Evolutionary conservation across 2,113 vertebrate species (phyloP).

Genomic region (Istiophorus platypterus): DNA sequence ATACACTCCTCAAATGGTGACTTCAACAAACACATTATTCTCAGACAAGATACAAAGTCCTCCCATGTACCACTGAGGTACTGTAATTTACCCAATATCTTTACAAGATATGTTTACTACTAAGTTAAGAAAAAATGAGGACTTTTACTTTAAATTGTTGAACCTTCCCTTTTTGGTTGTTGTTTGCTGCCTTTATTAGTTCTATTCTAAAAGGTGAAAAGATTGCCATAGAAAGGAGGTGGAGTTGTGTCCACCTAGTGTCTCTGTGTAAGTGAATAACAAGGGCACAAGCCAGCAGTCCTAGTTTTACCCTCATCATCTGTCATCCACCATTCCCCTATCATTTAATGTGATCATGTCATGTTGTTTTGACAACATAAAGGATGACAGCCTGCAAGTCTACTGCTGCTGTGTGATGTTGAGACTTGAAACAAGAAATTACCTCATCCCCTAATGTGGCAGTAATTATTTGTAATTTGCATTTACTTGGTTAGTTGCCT

Average conservation of each 20-base stretch:
- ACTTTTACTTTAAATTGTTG: background rate
- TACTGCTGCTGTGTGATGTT: no score
- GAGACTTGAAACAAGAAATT: background rate
- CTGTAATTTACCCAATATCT: background rate
- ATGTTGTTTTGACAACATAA: conserved; percentile 12
- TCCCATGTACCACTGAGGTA: no score
- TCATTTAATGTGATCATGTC: conserved; percentile 19
- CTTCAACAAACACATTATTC: no score
- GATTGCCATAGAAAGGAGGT: no score
- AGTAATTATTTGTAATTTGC: background rate
- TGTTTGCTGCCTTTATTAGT: background rate
- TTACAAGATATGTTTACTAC: no score
- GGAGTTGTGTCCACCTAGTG: no score
- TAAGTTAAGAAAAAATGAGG: no score
- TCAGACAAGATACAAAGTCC: no score
- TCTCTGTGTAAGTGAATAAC: background rate
- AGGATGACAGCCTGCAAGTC: background rate
- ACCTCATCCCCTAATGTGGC: background rate
- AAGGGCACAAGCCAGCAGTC: background rate
- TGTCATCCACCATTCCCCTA: conserved; percentile 9
- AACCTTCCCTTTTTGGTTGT: no score
- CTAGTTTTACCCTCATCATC: background rate
- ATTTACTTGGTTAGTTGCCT: background rate
- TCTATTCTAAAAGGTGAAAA: no score
- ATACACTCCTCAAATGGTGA: no score